Conservation (phyloP, 30 jellyfish, hydroid and myxozoan species). For the Phacellophora camtschatica region DNA sequence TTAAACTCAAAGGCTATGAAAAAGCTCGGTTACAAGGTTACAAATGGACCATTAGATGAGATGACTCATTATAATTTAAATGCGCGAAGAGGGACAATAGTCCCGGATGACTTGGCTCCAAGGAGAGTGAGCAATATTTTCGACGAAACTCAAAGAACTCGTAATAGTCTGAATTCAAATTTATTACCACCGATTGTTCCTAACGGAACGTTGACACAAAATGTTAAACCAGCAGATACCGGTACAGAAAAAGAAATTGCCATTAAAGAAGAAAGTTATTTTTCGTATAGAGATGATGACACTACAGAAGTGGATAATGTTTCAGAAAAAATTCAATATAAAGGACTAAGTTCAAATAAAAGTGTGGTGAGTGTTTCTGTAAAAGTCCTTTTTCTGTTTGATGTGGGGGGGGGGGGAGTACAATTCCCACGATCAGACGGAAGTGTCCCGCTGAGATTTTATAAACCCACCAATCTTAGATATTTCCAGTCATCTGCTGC, state of each 20-base stretch:
- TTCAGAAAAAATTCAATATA: not conserved
- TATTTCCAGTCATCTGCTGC: no score
- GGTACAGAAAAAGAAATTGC: not conserved
- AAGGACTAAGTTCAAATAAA: not conserved
- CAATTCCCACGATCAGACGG: no score
- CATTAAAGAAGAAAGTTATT: slow-evolving; percentile 16
- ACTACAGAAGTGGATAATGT: slow-evolving; percentile 46
- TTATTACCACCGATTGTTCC: slow-evolving; percentile 49
- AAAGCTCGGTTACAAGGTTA: slow-evolving; percentile 81
- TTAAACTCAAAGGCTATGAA: slow-evolving; percentile 81
- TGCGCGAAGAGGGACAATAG: slow-evolving; percentile 85
- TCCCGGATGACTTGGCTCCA: slow-evolving; percentile 68
- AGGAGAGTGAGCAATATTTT: slow-evolving; percentile 45
- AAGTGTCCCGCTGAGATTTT: no score
- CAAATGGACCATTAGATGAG: slow-evolving; percentile 72
- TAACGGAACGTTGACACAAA: slow-evolving; percentile 48
- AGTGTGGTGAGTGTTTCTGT: slow-evolving; percentile 63
- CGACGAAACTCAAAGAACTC: slow-evolving; percentile 40
- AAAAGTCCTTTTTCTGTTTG: no score
- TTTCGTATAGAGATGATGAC: slow-evolving; percentile 4
- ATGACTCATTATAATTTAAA: slow-evolving; percentile 55
- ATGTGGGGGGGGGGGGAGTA: no score
- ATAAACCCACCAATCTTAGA: no score
- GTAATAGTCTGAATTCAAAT: not conserved
- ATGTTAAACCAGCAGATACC: slow-evolving; percentile 21